Percentiles rank a stretch among this genome's conserved stretches.
These are phyloP conservation scores for Leiothrix lutea DNA, from an alignment of 2,113 vertebrate species.

Conservation along the genomic window DNA sequence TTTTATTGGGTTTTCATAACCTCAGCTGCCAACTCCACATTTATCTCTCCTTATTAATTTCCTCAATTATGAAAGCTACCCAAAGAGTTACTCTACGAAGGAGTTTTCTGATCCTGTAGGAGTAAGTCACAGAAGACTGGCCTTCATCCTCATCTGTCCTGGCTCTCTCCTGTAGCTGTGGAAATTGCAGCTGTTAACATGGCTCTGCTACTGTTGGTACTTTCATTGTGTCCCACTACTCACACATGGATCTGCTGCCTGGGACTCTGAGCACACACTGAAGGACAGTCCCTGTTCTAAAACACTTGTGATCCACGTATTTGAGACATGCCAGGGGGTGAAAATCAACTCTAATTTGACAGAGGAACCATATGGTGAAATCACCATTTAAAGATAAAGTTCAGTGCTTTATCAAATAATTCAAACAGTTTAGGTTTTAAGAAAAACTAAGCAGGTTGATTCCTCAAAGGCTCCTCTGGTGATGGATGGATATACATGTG, in stretches of 20 bases:
- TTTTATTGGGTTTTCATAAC: not conserved
- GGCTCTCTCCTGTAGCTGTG: not conserved
- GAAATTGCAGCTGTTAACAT: not conserved
- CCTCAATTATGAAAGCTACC: not conserved
- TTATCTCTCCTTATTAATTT: not conserved
- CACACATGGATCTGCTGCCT: not conserved
- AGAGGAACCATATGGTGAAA: not conserved
- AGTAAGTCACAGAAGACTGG: not conserved
- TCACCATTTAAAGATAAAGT: not conserved
- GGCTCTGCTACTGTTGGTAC: not conserved
- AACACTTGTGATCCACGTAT: not conserved
- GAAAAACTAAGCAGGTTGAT: not conserved
- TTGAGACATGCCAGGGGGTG: not conserved
- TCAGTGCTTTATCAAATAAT: not conserved
- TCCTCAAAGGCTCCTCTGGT: not conserved
- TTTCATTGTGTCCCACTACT: not conserved
- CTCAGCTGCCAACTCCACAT: not conserved
- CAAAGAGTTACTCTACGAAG: not conserved
- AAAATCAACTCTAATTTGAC: not conserved
- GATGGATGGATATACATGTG: not conserved
- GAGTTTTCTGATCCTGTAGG: not conserved
- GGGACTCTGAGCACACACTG: not conserved
- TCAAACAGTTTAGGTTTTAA: not conserved
- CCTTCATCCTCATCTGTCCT: not conserved
- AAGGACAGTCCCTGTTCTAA: not conserved